These are phyloP conservation scores for Alcedo quadribrachys DNA, from an alignment of 2,797 vertebrate genomes.

Conservation along the genomic window DNA sequence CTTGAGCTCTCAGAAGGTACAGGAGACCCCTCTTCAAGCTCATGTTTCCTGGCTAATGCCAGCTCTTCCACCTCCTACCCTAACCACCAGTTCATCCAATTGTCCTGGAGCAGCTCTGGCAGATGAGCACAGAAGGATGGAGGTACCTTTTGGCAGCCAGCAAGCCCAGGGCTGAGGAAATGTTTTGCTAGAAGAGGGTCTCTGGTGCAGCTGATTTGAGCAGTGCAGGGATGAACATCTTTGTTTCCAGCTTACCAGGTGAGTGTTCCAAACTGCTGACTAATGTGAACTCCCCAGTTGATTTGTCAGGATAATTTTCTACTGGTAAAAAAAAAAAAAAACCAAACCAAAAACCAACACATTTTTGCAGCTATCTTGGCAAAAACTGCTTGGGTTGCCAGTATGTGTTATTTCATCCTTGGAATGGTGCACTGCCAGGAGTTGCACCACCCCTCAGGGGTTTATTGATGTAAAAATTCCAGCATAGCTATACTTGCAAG, in stretches of 20 bases:
- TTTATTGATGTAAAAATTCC: constrained; percentile 64
- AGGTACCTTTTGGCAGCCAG: background rate
- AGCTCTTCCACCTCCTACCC: background rate
- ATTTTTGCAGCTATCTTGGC: background rate
- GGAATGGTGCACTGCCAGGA: background rate
- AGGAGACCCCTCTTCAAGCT: background rate
- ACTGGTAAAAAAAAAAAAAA: background rate
- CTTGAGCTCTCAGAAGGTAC: background rate
- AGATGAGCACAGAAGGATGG: background rate
- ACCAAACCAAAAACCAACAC: background rate
- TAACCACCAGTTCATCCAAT: background rate
- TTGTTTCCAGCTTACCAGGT: background rate
- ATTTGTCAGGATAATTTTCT: background rate
- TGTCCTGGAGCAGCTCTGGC: background rate
- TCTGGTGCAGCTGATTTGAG: background rate
- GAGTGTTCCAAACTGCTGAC: background rate
- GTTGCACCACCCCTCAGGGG: background rate
- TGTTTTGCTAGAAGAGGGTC: background rate
- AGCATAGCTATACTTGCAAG: background rate
- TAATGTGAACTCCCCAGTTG: accelerated
- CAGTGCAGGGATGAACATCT: accelerated
- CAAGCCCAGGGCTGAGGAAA: background rate
- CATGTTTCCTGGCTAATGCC: background rate
- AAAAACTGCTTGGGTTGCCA: background rate
- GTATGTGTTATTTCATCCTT: constrained; percentile 49